phyloP scores from a whole-genome alignment of 2,797 vertebrate genomes.

The Tangara arthus region DNA sequence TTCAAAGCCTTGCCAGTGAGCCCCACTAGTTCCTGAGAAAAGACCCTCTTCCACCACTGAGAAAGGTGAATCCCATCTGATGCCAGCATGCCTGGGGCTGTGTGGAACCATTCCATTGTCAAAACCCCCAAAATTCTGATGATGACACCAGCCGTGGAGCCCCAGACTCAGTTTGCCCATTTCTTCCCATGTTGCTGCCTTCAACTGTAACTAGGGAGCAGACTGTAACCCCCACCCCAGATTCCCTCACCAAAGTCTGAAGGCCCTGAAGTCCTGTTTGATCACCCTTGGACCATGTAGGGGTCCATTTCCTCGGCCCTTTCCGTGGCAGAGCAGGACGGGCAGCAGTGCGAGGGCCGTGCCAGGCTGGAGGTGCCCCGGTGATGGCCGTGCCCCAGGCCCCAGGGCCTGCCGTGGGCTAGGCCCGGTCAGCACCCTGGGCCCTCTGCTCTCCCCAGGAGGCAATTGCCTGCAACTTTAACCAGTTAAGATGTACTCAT shows the following conservation, averaged over 20 bases:
- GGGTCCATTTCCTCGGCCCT: rapidly evolving
- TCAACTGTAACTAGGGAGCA: not conserved
- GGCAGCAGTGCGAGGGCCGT: not conserved
- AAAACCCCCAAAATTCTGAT: not conserved
- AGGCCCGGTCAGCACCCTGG: rapidly evolving
- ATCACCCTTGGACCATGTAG: rapidly evolving
- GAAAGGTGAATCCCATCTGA: not conserved
- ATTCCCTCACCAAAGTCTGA: too few species aligned
- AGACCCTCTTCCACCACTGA: not conserved
- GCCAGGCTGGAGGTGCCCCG: not conserved
- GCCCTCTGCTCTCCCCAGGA: not conserved
- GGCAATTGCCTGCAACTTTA: not conserved
- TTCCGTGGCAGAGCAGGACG: rapidly evolving
- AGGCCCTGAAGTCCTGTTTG: not conserved
- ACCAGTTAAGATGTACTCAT: not conserved
- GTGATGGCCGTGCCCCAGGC: too few species aligned
- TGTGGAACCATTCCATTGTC: not conserved
- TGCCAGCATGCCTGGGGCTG: not conserved
- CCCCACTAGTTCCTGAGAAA: not conserved
- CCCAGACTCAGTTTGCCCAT: not conserved
- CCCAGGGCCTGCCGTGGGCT: not conserved
- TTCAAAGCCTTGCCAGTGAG: not conserved
- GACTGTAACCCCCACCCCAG: not conserved
- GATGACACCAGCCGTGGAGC: rapidly evolving
- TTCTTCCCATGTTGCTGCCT: not conserved